Percentiles rank a stretch among this genome's conserved stretches.
Conservation (phyloP, 1,140 invertebrate species). For the Sminthurides bifidus region DNA sequence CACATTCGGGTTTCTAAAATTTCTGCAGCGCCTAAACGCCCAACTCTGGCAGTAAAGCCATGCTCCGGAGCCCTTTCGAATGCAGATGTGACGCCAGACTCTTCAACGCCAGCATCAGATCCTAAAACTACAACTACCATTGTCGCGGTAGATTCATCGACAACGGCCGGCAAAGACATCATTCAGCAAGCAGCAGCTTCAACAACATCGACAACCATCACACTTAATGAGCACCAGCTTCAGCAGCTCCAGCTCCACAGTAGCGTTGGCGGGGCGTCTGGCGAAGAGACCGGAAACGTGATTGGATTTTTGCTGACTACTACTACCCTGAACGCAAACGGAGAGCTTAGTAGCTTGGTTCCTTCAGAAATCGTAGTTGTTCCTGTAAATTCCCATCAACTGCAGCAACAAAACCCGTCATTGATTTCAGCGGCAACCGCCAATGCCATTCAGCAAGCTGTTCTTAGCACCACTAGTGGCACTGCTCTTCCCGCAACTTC, state of each 20-base stretch:
- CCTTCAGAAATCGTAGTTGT: conserved; percentile 19
- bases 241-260: conserved; percentile 1
- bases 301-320: conserved; percentile 28
- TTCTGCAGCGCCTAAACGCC: too few species aligned
- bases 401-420: background rate
- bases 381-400: background rate
- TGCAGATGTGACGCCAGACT: conserved; percentile 1
- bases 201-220: background rate
- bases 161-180: background rate
- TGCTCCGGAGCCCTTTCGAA: too few species aligned
- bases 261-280: background rate
- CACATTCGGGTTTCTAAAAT: too few species aligned
- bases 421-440: background rate
- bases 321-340: conserved; percentile 13
- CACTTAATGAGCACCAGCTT: conserved; percentile 4
- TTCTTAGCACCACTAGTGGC: background rate
- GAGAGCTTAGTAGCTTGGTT: conserved; percentile 16
- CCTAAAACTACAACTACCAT: background rate
- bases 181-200: conserved; percentile 8
- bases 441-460: background rate
- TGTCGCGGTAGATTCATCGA: background rate
- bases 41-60: too few species aligned
- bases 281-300: conserved; percentile 12
- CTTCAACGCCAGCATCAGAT: background rate
- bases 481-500: background rate